Evolutionary conservation across 2,113 vertebrate genomes (phyloP), one percentile per base, ranked within the genome.

Genomic region (Myotis davidii): DNA sequence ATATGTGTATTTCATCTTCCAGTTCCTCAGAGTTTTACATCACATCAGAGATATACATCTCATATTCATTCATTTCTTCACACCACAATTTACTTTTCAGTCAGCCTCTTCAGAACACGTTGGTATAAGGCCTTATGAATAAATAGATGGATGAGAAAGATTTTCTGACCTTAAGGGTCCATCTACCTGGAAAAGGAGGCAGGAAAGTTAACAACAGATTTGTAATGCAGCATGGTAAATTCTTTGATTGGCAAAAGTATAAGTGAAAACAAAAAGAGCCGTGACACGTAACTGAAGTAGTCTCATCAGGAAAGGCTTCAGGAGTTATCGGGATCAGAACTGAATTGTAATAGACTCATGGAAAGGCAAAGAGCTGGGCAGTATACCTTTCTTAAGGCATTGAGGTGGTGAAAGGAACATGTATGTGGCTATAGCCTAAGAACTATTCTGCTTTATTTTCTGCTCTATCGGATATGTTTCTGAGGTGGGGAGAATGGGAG

Each of bases 61-160:
- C 50, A 67, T 39, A 45, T 83, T 86, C 6, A 39, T 86, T 54
- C 50, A 50, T 25, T 88, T 10, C 9, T 88, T 95, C 52, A 64
- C 20, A 70, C 21, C 29, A 12, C 72, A 25, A n/a, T 48, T 65
- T 69, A 29, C 34, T 21, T 95, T 84, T 10, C 10, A 45, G 3
- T 76, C 54, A 5, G 4, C 3, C 54, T 81, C 1, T 23, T 67
- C 13, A 5, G 6, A 67, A 77, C 5, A 64, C 10, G 85, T 85
- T 65, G 65, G 29, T 64, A 1, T 59, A 89, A 74, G 5, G 3
- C 5, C 90, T 88, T 56, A 27, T 50, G 29, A 56, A 72, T 50
- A 39, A 34, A 61, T 10, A 52, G 10, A 67, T 52, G 1, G 6
- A 14, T 76, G 34, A 82, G 5, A 92, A 90, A 81, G 32, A 77